These are phyloP conservation scores for Euura lappo DNA, from an alignment of 1,140 invertebrate species.

Conservation along the genomic window DNA sequence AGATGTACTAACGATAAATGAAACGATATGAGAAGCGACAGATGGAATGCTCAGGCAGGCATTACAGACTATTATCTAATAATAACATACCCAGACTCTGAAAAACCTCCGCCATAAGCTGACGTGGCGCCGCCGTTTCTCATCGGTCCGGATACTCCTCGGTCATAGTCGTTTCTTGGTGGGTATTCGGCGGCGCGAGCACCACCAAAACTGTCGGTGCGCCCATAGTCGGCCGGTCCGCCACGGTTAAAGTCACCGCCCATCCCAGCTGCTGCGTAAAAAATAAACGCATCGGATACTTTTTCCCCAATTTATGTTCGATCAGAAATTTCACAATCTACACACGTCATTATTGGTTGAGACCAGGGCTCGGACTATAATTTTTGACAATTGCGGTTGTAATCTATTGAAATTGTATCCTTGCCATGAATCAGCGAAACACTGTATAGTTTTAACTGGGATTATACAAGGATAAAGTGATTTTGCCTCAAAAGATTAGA, in stretches of 20 bases:
- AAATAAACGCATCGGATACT: conserved; percentile 21
- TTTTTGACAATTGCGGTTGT: too few relatives aligned
- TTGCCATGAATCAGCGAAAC: conserved; percentile 13
- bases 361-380: not conserved
- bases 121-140: conserved; percentile 56
- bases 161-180: conserved; percentile 56
- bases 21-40: too few relatives aligned
- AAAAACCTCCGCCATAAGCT: conserved; percentile 52
- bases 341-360: too few relatives aligned
- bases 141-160: conserved; percentile 54
- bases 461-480: not conserved
- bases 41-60: too few relatives aligned
- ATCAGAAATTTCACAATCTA: too few relatives aligned
- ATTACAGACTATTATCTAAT: too few relatives aligned
- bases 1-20: too few relatives aligned
- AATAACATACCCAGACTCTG: conserved; percentile 53
- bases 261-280: conserved; percentile 50
- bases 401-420: not conserved
- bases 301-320: too few relatives aligned
- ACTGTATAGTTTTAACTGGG: not conserved
- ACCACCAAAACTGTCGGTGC: conserved; percentile 53
- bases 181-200: conserved; percentile 54
- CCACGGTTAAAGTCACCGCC: conserved; percentile 55
- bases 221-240: conserved; percentile 55
- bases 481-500: not conserved